These are phyloP conservation scores for Spisula solida DNA, from an alignment of 2,888 invertebrate species.

Conservation along the genomic window DNA sequence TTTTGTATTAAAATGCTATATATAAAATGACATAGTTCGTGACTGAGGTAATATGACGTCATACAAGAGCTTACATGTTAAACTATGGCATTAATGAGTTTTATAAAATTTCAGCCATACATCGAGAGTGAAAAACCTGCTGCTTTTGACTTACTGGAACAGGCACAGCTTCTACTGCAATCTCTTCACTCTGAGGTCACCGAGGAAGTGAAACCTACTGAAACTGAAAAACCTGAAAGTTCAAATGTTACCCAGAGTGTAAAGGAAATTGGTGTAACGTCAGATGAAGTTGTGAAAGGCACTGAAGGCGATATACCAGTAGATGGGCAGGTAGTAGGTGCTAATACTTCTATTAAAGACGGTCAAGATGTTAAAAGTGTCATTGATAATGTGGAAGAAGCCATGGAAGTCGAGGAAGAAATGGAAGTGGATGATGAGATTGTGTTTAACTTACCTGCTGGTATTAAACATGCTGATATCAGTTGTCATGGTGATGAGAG, in stretches of 20 bases:
- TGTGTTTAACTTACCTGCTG: constrained; percentile 25
- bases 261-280: background rate
- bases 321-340: background rate
- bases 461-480: background rate
- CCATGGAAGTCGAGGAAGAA: constrained; percentile 67
- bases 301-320: background rate
- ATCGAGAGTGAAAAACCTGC: background rate
- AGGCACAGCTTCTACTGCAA: constrained; percentile 39
- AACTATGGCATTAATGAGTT: no score
- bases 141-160: constrained; percentile 32
- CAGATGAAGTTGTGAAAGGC: background rate
- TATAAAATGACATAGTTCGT: background rate
- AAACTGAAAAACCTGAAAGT: background rate
- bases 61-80: no score
- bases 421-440: constrained; percentile 64
- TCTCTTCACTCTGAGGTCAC: constrained; percentile 4
- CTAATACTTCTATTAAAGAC: background rate
- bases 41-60: no score
- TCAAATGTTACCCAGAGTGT: background rate
- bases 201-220: background rate
- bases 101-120: constrained; percentile 2
- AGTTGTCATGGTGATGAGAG: no score
- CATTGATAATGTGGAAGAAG: constrained; percentile 51
- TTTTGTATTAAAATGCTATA: background rate
- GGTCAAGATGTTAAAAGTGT: background rate